phyloP scores from a whole-genome alignment of 2,888 invertebrate genomes.

The Tuberolachnus salignus region DNA sequence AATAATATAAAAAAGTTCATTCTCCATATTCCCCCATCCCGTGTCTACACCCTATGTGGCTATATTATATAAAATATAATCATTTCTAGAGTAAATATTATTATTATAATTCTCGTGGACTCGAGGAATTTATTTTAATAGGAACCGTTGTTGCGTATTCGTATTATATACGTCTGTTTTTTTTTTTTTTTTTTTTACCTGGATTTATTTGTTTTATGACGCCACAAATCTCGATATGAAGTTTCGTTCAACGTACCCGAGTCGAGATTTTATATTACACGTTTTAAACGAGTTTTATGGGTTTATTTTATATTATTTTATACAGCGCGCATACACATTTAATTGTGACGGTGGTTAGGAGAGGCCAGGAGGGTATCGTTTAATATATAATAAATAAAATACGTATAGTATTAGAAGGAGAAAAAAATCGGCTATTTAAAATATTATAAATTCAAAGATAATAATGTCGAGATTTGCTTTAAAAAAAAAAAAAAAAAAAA shows the following conservation, averaged over 20 bases:
- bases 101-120: not conserved
- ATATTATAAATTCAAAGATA: not conserved
- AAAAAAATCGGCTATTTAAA: not conserved
- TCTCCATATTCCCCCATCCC: no score
- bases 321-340: not conserved
- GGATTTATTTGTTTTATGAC: conserved; percentile 28
- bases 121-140: conserved; percentile 12
- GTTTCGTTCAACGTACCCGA: conserved; percentile 18
- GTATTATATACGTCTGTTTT: not conserved
- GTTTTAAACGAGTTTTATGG: conserved; percentile 41
- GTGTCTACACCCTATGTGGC: no score
- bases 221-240: conserved; percentile 37
- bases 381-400: conserved; percentile 20
- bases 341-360: not conserved
- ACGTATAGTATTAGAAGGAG: not conserved
- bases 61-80: no score
- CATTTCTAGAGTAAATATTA: no score
- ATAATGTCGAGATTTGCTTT: no score
- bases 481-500: no score
- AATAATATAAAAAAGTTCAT: no score
- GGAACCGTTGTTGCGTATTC: conserved; percentile 8
- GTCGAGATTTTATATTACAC: conserved; percentile 40
- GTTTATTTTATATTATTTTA: conserved; percentile 32
- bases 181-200: conserved; percentile 21
- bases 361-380: not conserved